Conservation (phyloP, 2,888 invertebrate genomes). For the Empis stercorea region DNA sequence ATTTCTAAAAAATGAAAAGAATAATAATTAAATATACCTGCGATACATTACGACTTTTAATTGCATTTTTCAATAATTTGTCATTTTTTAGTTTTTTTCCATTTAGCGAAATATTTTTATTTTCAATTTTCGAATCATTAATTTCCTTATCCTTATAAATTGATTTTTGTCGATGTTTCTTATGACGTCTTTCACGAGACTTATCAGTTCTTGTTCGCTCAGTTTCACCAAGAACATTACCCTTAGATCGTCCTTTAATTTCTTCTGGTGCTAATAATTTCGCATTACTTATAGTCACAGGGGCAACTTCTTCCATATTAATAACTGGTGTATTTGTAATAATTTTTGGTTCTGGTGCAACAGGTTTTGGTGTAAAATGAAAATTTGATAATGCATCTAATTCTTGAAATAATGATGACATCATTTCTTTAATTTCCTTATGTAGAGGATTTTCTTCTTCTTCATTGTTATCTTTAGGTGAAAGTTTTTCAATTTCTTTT, state of each 20-base stretch:
- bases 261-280: conserved; percentile 86
- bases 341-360: conserved; percentile 77
- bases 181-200: conserved; percentile 75
- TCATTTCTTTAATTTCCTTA: conserved; percentile 58
- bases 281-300: conserved; percentile 73
- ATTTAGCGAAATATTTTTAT: conserved; percentile 20
- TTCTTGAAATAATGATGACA: conserved; percentile 67
- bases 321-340: conserved; percentile 84
- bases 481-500: conserved; percentile 45
- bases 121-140: conserved; percentile 37
- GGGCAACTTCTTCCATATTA: conserved; percentile 90
- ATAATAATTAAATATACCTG: conserved; percentile 36
- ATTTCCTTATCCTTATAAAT: conserved; percentile 39
- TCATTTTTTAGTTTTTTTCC: conserved; percentile 39
- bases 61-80: conserved; percentile 47
- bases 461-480: conserved; percentile 25
- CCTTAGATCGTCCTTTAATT: conserved; percentile 49
- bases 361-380: conserved; percentile 83
- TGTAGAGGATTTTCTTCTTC: conserved; percentile 67
- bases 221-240: conserved; percentile 49
- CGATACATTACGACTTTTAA: conserved; percentile 50
- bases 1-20: too few species aligned
- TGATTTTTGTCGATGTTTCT: conserved; percentile 62
- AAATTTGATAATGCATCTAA: conserved; percentile 88
- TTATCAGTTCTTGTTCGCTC: conserved; percentile 79